These are phyloP conservation scores for Branchinecta sandiegonensis DNA, from an alignment of 2,888 invertebrate genomes.

Conservation along the genomic window DNA sequence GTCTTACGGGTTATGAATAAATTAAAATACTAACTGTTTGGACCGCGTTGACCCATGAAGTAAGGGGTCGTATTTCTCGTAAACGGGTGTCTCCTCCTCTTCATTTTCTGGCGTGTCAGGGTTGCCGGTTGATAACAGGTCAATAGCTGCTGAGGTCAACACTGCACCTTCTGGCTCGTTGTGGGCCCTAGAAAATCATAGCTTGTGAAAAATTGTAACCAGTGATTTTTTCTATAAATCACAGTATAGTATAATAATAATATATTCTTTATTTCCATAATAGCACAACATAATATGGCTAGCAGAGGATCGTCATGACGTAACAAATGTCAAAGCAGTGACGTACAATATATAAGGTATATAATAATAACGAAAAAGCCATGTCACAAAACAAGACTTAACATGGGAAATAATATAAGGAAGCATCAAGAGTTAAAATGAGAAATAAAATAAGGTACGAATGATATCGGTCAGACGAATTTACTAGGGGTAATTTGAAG, in stretches of 20 bases:
- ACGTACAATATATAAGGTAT: no score
- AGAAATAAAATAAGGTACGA: no score
- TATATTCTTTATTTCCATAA: no score
- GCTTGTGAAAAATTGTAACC: background rate
- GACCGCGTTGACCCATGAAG: slow-evolving; percentile 66
- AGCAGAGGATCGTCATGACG: no score
- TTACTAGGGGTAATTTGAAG: no score
- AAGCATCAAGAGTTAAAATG: no score
- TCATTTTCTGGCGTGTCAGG: slow-evolving; percentile 46
- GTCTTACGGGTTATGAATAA: background rate
- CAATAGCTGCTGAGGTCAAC: slow-evolving; percentile 60
- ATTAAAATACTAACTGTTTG: slow-evolving; percentile 38
- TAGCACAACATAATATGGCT: no score
- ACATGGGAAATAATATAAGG: no score
- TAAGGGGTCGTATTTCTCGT: slow-evolving; percentile 81
- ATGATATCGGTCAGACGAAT: no score
- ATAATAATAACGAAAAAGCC: no score
- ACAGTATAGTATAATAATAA: background rate
- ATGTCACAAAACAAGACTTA: no score
- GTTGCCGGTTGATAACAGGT: slow-evolving; percentile 70
- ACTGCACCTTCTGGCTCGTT: slow-evolving; percentile 90
- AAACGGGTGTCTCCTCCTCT: slow-evolving; percentile 54
- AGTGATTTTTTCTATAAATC: background rate
- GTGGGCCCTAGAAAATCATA: slow-evolving; percentile 47
- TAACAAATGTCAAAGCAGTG: no score